Conservation (phyloP, 2,113 vertebrate species). For the Falcunculus frontatus region DNA sequence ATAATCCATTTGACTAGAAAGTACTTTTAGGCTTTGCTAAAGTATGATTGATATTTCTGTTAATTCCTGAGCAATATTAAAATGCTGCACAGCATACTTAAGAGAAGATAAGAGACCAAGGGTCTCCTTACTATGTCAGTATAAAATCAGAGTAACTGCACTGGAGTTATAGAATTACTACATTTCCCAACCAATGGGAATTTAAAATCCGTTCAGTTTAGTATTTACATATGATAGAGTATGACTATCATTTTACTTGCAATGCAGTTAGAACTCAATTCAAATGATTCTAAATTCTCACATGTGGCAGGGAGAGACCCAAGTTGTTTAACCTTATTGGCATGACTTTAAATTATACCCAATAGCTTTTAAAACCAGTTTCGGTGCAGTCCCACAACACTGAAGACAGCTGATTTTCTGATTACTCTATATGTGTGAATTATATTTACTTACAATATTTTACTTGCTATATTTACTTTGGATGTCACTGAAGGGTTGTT, state of each 20-base stretch:
- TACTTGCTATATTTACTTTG: not conserved
- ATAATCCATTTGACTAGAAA: not conserved
- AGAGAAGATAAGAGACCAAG: not conserved
- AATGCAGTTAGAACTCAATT: not conserved
- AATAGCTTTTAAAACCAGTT: not conserved
- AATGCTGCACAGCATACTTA: not conserved
- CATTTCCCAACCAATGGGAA: not conserved
- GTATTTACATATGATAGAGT: not conserved
- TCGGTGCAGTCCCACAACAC: not conserved
- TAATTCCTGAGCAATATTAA: constrained; percentile 26
- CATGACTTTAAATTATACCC: not conserved
- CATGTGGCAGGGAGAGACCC: not conserved
- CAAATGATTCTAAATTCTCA: not conserved
- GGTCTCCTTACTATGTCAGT: not conserved
- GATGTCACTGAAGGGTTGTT: not conserved
- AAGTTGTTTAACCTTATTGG: not conserved
- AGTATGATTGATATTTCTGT: constrained; percentile 19
- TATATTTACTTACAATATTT: not conserved
- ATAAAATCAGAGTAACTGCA: not conserved
- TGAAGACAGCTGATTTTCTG: not conserved
- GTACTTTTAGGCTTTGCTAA: constrained; percentile 31
- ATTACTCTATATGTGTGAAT: not conserved
- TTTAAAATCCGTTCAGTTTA: not conserved
- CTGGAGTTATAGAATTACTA: not conserved
- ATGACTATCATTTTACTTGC: not conserved